These are phyloP conservation scores for Papilio dardanus DNA, from an alignment of 1,140 invertebrate species.

Conservation along the genomic window DNA sequence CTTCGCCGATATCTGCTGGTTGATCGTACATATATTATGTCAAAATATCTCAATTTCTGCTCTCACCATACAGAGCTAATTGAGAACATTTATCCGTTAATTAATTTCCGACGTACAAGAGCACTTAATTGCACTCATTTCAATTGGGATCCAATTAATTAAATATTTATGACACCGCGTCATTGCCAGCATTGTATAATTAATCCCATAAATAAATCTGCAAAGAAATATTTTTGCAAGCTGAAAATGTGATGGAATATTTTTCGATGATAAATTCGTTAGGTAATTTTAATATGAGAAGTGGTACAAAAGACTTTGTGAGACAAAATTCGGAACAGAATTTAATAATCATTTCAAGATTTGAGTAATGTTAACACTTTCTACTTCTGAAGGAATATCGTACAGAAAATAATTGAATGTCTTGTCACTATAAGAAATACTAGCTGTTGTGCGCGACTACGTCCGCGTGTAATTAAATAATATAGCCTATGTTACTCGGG, in stretches of 20 bases:
- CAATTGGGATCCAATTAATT: conserved; percentile 32
- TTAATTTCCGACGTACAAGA: conserved; percentile 25
- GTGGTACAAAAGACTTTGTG: too few species aligned
- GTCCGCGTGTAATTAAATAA: too few species aligned
- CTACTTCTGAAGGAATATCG: too few species aligned
- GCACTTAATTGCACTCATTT: conserved; percentile 28
- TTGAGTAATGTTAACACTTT: too few species aligned
- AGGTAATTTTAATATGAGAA: neutral
- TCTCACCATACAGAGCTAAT: conserved; percentile 11
- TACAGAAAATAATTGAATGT: too few species aligned
- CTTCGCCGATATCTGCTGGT: too few species aligned
- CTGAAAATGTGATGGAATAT: neutral
- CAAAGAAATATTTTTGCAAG: neutral
- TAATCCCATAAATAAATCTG: conserved; percentile 15
- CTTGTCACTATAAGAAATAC: too few species aligned
- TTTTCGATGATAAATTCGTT: neutral
- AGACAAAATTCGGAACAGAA: too few species aligned
- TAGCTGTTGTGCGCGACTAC: too few species aligned
- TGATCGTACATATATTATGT: neutral
- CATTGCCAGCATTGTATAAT: conserved; percentile 7
- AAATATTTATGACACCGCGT: conserved; percentile 27
- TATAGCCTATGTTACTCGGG: too few species aligned
- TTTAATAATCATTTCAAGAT: too few species aligned
- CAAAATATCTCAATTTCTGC: neutral
- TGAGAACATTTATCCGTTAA: conserved; percentile 22